Conservation (phyloP, 1,140 invertebrate genomes). For the Ceratitis capitata region DNA sequence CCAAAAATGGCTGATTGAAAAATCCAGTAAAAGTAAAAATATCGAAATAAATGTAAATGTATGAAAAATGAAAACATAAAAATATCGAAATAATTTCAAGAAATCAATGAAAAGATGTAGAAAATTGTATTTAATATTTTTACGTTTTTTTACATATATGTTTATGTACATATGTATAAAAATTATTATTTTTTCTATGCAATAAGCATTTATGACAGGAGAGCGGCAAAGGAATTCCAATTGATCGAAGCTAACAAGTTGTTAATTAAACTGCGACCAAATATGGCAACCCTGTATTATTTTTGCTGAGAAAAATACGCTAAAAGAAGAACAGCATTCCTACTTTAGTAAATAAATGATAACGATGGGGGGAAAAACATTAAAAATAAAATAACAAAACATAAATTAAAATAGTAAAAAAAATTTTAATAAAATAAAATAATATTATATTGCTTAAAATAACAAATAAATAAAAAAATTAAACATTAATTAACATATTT, state of each 20-base stretch:
- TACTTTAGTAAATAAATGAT: no score
- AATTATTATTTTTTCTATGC: background rate
- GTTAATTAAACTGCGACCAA: slow-evolving; percentile 12
- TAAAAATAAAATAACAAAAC: background rate
- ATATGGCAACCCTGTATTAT: background rate
- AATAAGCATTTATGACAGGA: slow-evolving; percentile 1
- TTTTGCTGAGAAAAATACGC: background rate
- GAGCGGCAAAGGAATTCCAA: background rate
- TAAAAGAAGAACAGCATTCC: background rate
- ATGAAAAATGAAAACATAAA: background rate
- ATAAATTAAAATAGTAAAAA: background rate
- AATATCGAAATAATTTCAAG: background rate
- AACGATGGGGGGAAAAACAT: no score
- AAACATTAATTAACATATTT: no score
- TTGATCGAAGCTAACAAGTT: background rate
- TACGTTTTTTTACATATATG: background rate
- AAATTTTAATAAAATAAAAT: no score
- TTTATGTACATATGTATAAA: no score
- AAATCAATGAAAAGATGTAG: background rate
- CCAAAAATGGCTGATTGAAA: background rate
- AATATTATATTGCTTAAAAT: no score
- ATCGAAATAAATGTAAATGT: background rate
- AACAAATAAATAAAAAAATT: no score
- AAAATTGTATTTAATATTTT: background rate
- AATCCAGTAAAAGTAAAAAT: background rate